Evolutionary conservation across 2,113 vertebrate genomes (phyloP).

Genomic region (Coturnix japonica): DNA sequence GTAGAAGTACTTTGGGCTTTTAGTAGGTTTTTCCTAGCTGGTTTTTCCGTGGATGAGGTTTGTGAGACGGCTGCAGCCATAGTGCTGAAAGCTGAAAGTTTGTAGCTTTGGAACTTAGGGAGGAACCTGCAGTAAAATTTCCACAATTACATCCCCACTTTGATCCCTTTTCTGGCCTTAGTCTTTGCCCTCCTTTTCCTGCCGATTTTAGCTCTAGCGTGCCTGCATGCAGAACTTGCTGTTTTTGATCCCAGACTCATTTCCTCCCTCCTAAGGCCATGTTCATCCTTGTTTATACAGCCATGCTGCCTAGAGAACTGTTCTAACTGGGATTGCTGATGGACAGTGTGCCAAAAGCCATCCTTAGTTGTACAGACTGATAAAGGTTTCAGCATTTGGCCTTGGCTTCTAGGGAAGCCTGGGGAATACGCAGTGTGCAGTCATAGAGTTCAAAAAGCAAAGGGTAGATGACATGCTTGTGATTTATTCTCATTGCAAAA

Average conservation of each 20-base stretch:
- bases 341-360: background rate
- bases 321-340: constrained; percentile 25
- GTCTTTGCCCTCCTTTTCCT: background rate
- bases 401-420: background rate
- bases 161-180: background rate
- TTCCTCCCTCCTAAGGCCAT: constrained; percentile 39
- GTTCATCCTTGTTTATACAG: constrained; percentile 55
- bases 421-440: background rate
- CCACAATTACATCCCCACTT: background rate
- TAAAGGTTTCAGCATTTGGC: constrained; percentile 1
- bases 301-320: background rate
- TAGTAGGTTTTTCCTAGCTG: background rate
- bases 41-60: fast-evolving
- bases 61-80: background rate
- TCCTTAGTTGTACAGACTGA: background rate
- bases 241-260: constrained; percentile 11
- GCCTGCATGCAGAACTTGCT: background rate
- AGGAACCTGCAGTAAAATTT: background rate
- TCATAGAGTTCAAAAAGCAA: background rate
- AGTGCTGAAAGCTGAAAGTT: too few relatives aligned
- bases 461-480: background rate
- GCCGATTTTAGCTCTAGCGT: background rate
- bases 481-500: background rate
- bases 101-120: background rate
- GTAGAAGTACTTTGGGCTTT: fast-evolving